Percentiles rank a stretch among this genome's conserved stretches.
Conservation (phyloP, 2,888 invertebrate genomes). For the Machimus rusticus region DNA sequence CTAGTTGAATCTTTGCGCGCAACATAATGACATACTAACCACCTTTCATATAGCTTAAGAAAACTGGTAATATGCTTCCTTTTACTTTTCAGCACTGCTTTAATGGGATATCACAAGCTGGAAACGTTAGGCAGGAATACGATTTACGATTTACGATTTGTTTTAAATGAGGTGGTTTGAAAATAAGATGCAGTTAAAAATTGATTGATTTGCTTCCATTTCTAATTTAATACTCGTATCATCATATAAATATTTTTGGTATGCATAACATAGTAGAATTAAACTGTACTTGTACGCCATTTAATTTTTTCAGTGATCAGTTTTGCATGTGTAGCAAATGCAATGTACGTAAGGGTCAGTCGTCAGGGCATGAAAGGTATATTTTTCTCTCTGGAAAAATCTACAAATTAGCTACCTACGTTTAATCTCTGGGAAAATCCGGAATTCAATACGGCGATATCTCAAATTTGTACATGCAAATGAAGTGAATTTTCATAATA, state of each 20-base stretch:
- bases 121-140: neutral
- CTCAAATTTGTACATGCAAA: too few relatives aligned
- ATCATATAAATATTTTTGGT: neutral
- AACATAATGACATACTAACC: neutral
- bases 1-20: neutral
- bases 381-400: too few relatives aligned
- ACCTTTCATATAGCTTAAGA: neutral
- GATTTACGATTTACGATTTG: neutral
- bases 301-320: too few relatives aligned
- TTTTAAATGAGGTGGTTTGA: neutral
- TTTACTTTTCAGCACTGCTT: neutral
- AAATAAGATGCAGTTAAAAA: neutral
- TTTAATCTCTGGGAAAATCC: too few relatives aligned
- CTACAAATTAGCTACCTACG: too few relatives aligned
- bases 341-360: too few relatives aligned
- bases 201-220: neutral
- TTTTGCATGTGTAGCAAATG: too few relatives aligned
- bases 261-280: neutral
- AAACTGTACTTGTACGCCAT: neutral
- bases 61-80: neutral
- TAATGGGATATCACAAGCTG: neutral
- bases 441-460: too few relatives aligned
- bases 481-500: too few relatives aligned
- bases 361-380: too few relatives aligned
- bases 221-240: neutral